These are phyloP conservation scores for Drosophila quasianomalipes DNA, from an alignment of 2,888 invertebrate genomes.

Conservation along the genomic window DNA sequence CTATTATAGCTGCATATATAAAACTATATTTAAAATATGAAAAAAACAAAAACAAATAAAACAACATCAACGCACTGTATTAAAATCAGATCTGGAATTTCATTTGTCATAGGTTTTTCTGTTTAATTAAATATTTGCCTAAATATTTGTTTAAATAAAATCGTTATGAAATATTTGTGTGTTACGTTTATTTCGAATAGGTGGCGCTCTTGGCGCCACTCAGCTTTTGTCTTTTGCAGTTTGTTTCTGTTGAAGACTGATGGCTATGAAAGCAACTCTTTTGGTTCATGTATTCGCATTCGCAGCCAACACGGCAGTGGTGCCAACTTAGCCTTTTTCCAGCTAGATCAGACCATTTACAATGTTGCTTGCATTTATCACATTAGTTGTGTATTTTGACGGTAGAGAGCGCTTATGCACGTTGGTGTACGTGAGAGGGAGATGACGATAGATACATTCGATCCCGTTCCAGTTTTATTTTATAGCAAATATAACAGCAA, in stretches of 20 bases:
- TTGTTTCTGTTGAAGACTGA: neutral
- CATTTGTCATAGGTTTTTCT: neutral
- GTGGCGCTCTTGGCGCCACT: neutral
- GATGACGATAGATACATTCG: neutral
- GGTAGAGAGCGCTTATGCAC: neutral
- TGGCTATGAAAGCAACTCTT: neutral
- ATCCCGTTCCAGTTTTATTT: neutral
- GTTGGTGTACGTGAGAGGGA: neutral
- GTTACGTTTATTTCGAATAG: neutral
- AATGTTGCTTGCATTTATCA: neutral
- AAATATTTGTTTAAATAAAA: neutral
- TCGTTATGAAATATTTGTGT: neutral
- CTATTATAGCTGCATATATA: constrained; percentile 75
- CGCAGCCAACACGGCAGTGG: neutral
- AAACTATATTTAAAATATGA: constrained; percentile 74
- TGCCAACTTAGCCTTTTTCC: neutral
- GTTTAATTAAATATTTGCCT: neutral
- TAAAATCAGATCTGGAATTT: constrained; percentile 40
- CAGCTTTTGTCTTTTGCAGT: neutral
- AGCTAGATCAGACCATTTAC: neutral
- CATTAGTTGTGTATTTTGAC: neutral
- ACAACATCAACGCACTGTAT: constrained; percentile 65
- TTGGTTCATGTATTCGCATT: neutral
- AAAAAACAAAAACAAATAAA: constrained; percentile 61
- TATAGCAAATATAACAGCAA: neutral